Conservation (phyloP, 2,113 vertebrate species). For the Heterotis niloticus region DNA sequence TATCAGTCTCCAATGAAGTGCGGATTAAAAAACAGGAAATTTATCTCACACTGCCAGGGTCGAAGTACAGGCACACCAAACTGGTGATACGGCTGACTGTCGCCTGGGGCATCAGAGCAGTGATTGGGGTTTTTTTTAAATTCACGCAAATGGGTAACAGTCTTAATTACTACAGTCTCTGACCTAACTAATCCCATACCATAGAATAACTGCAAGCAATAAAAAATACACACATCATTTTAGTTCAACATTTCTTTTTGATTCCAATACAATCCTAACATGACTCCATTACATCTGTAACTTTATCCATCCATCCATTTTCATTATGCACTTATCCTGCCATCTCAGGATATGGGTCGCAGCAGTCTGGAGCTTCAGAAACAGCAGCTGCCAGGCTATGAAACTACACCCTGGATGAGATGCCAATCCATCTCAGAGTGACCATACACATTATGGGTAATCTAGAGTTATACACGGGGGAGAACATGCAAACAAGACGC, state of each 20-base stretch:
- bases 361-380: no score
- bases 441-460: no score
- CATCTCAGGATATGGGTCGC: no score
- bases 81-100: background rate
- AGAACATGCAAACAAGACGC: no score
- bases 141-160: background rate
- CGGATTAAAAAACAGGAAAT: background rate
- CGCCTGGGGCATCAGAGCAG: background rate
- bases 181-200: background rate
- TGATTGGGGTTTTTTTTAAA: constrained; percentile 1
- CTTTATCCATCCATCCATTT: background rate
- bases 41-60: background rate
- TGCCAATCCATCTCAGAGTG: no score
- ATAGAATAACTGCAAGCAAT: constrained; percentile 4
- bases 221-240: background rate
- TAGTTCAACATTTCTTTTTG: background rate
- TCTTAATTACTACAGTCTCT: constrained; percentile 9
- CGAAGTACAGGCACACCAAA: background rate
- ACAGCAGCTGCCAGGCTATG: no score
- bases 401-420: no score
- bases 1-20: background rate
- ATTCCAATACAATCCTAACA: background rate
- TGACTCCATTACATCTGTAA: background rate
- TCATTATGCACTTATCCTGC: no score
- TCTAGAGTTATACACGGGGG: no score